These are phyloP conservation scores for Melozone crissalis DNA, from an alignment of 2,113 vertebrate genomes.

Conservation along the genomic window DNA sequence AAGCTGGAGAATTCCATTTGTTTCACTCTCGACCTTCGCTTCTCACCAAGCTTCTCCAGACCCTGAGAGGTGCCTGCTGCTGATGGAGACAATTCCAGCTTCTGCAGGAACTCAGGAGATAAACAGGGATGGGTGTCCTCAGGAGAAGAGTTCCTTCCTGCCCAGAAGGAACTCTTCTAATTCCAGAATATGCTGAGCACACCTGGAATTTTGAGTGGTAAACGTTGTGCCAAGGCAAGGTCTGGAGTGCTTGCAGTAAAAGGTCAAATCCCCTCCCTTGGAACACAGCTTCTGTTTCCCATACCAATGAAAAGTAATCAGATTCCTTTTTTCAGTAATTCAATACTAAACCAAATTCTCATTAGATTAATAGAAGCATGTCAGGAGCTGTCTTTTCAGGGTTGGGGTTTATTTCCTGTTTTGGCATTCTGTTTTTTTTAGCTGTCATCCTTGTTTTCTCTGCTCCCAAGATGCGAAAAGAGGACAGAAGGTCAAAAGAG, in stretches of 20 bases:
- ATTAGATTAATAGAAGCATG: not conserved
- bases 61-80: accelerated
- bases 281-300: not conserved
- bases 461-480: not conserved
- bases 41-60: not conserved
- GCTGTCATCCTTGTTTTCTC: not conserved
- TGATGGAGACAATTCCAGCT: not conserved
- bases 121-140: not conserved
- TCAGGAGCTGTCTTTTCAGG: not conserved
- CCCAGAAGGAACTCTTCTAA: not conserved
- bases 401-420: not conserved
- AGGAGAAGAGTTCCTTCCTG: no score
- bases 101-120: not conserved
- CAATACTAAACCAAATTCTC: not conserved
- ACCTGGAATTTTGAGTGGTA: not conserved
- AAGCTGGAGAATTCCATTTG: not conserved
- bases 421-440: not conserved
- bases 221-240: not conserved
- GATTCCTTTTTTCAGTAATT: not conserved
- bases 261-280: accelerated
- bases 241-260: not conserved
- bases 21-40: not conserved
- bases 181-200: not conserved
- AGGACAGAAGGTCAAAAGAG: not conserved
- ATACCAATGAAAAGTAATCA: not conserved